Percentiles rank a stretch among this genome's conserved stretches.
Evolutionary conservation across 2,888 invertebrate species (phyloP).

Genomic region (Electrophaes corylata): DNA sequence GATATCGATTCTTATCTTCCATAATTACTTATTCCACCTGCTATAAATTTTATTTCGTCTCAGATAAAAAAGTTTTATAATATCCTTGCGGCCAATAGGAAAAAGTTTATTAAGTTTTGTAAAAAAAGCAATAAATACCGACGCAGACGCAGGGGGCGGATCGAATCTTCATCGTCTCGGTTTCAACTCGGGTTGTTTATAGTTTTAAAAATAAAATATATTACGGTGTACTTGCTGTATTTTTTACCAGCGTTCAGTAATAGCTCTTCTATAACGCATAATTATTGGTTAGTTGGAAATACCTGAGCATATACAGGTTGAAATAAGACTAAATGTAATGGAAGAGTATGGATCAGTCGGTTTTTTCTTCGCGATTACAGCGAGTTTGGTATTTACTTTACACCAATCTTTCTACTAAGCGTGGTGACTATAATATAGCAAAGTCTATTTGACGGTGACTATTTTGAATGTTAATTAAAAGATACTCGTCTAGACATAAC

Average conservation of each 20-base stretch:
- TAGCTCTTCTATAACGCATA: conserved; percentile 3
- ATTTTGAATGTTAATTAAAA: not conserved
- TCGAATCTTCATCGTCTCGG: conserved; percentile 61
- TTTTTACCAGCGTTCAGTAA: conserved; percentile 25
- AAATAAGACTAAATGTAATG: too few species aligned
- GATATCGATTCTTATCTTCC: conserved; percentile 56
- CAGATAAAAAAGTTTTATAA: conserved; percentile 66
- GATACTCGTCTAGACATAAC: too few species aligned
- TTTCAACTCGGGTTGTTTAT: conserved; percentile 69
- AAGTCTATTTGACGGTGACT: too few species aligned
- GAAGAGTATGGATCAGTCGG: too few species aligned
- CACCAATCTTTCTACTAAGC: too few species aligned
- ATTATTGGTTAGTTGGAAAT: conserved; percentile 4
- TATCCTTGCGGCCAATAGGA: conserved; percentile 78
- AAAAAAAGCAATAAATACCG: conserved; percentile 66
- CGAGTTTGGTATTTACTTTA: too few species aligned
- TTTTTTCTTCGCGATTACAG: too few species aligned
- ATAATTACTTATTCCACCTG: conserved; percentile 67
- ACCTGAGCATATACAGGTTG: not conserved
- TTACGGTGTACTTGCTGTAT: conserved; percentile 36
- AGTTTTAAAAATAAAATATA: conserved; percentile 57
- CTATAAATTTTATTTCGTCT: conserved; percentile 78
- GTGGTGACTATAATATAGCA: too few species aligned
- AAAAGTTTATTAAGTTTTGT: conserved; percentile 73
- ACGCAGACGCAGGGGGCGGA: conserved; percentile 73